Evolutionary conservation across 1,140 invertebrate species (phyloP).

Genomic region (Euschistus heros): DNA sequence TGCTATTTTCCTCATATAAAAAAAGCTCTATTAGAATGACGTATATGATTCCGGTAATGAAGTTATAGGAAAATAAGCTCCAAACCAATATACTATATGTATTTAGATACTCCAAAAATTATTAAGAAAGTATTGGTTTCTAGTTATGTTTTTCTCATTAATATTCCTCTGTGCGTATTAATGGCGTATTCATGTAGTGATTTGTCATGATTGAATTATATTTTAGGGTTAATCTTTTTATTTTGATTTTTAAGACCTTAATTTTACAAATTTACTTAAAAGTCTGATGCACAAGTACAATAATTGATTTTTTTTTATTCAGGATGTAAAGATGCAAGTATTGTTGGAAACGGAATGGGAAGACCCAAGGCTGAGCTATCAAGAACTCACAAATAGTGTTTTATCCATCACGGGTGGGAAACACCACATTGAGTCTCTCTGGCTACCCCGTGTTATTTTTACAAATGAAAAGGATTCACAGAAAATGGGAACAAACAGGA

Average conservation of each 20-base stretch:
- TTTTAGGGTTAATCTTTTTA: not conserved
- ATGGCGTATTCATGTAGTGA: not conserved
- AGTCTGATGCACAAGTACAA: not conserved
- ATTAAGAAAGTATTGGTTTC: too few species aligned
- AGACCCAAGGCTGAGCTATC: slow-evolving; percentile 53
- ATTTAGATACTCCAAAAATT: too few species aligned
- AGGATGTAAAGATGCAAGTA: slow-evolving; percentile 40
- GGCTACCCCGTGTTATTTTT: slow-evolving; percentile 67
- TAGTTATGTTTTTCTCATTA: not conserved
- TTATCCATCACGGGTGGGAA: slow-evolving; percentile 49
- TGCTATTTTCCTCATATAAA: too few species aligned
- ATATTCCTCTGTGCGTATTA: not conserved
- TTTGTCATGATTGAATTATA: too few species aligned
- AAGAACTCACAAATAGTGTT: slow-evolving; percentile 47
- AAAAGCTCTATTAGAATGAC: too few species aligned
- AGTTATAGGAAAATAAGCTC: too few species aligned
- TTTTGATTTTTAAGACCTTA: not conserved
- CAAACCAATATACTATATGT: too few species aligned
- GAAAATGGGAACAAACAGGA: slow-evolving; percentile 45
- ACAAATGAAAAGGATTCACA: slow-evolving; percentile 64
- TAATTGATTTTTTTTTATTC: not conserved
- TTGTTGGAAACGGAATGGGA: slow-evolving; percentile 62
- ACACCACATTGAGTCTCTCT: slow-evolving; percentile 53
- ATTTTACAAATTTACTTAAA: not conserved
- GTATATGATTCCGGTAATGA: too few species aligned